Evolutionary conservation across 1,140 invertebrate species (phyloP).

Genomic region (Drosophila kikkawai): DNA sequence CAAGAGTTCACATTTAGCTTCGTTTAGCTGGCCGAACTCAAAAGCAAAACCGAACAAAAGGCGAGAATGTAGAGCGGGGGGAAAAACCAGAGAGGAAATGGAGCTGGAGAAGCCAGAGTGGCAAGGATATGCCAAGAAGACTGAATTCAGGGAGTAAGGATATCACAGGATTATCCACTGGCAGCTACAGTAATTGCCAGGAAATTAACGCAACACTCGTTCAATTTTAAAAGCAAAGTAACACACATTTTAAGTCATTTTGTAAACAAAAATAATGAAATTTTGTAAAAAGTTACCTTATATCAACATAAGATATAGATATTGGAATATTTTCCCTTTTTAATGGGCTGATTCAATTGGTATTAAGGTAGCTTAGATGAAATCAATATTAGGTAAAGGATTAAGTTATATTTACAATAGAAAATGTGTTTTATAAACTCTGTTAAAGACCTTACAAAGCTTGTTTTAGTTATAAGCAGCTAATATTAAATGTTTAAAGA

Average conservation of each 20-base stretch:
- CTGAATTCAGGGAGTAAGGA: slow-evolving; percentile 20
- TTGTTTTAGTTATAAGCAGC: background rate
- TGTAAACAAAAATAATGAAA: background rate
- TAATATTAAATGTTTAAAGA: no score
- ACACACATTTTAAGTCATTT: background rate
- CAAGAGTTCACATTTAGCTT: slow-evolving; percentile 55
- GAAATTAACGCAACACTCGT: slow-evolving; percentile 14
- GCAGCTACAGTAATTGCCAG: slow-evolving; percentile 9
- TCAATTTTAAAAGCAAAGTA: background rate
- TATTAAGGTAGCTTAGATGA: background rate
- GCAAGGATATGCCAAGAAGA: slow-evolving; percentile 13
- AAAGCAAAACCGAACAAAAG: slow-evolving; percentile 20
- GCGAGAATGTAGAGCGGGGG: background rate
- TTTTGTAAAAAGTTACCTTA: background rate
- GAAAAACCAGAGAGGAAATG: slow-evolving; percentile 9
- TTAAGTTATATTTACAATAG: background rate
- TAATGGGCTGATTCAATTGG: background rate
- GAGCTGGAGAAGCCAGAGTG: background rate
- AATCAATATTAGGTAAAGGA: background rate
- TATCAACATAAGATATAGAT: background rate
- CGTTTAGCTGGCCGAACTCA: slow-evolving; percentile 31
- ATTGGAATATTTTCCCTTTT: background rate
- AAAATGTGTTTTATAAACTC: background rate
- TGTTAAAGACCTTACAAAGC: background rate
- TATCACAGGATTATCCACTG: slow-evolving; percentile 21